phyloP scores from a whole-genome alignment of 2,888 invertebrate genomes.

The Epinotia ramella region DNA sequence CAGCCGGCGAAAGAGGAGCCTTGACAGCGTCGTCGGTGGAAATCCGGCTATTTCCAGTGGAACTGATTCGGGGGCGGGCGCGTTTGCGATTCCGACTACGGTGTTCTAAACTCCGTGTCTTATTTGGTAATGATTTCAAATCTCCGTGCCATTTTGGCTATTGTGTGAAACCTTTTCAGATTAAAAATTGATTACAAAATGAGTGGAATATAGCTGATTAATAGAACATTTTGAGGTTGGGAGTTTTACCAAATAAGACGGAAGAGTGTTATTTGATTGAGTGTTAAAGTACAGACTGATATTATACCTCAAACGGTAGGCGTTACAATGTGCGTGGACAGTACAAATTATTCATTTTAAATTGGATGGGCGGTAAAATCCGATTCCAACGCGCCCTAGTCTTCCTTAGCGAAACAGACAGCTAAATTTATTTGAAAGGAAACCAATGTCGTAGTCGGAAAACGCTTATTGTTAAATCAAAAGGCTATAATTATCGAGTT shows the following conservation, averaged over 20 bases:
- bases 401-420: slow-evolving; percentile 11
- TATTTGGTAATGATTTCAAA: slow-evolving; percentile 21
- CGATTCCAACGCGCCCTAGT: not conserved
- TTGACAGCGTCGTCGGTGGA: slow-evolving; percentile 69
- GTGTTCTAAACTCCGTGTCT: slow-evolving; percentile 11
- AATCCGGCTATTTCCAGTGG: slow-evolving; percentile 77
- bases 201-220: not conserved
- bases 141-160: not conserved
- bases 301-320: not conserved
- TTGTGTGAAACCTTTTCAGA: no score
- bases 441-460: slow-evolving; percentile 19
- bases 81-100: slow-evolving; percentile 27
- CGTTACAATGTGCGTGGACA: not conserved
- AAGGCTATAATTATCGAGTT: slow-evolving; percentile 8
- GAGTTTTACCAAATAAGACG: slow-evolving; percentile 10
- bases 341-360: slow-evolving; percentile 14
- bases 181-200: not conserved
- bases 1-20: slow-evolving; percentile 60
- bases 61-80: slow-evolving; percentile 80
- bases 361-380: not conserved
- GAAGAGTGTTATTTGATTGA: not conserved
- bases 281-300: slow-evolving; percentile 13
- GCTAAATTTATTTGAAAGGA: not conserved
- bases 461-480: slow-evolving; percentile 8
- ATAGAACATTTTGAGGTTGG: not conserved